Evolutionary conservation across 2,888 invertebrate species (phyloP), one percentile per base, ranked within the genome.

Genomic region (Cheilosia soror): DNA sequence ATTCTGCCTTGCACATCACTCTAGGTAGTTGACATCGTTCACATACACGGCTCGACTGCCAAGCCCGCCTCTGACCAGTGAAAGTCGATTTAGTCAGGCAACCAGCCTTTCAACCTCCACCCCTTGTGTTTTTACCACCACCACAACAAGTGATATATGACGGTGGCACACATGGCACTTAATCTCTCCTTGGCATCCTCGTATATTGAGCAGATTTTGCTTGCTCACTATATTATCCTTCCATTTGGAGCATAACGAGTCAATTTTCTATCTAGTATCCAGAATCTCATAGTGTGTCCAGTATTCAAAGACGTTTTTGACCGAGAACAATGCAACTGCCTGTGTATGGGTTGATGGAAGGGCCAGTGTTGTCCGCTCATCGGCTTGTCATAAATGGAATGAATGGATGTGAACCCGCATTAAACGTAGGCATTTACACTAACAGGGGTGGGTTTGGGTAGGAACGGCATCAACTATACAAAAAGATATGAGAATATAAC

Each of bases 111-210:
- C 44, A 44, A 31, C 51, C n/a, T 40, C 29, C 47, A 31, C 37
- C 40, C 51, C 51, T 37, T 29, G 13, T 60, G 25, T 55, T 81
- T 57, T 55, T 66, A n/a, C 11, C 37, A 37, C 81, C 58, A 62
- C 81, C 76, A 81, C 76, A 80, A 85, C 85, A 81, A 85, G 81
- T 85, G 85, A 85, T 81, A 85, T 85, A 81, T 81, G 81, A 81
- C 69, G 80, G 76, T 80, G 84, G 71, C 75, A 80, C 80, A 80
- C 76, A 85, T 85, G 80, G 75, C 84, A 85, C 85, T 85, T 85
- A 85, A 85, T 85, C 81, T 85, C 76, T 80, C 37, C 66, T 81
- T 69, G 58, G 75, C 51, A 29, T 40, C 25, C 65, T 47, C 57
- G 63, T 68, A 65, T 65, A 78, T 66, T 76, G 80, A 81, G 60